These are phyloP conservation scores for Pedionomus torquatus DNA, from an alignment of 2,113 vertebrate species.

Conservation along the genomic window DNA sequence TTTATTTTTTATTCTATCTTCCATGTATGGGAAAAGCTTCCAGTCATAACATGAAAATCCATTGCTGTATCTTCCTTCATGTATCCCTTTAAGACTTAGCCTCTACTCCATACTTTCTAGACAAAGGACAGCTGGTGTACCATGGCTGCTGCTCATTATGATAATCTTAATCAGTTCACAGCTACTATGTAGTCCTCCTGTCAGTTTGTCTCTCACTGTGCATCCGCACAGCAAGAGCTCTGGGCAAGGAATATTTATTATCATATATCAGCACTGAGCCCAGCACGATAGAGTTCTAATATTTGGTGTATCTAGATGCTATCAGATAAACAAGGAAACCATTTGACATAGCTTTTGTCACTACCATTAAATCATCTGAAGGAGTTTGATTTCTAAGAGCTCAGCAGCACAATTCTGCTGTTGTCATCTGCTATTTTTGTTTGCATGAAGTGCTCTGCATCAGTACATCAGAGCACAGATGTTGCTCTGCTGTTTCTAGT, in stretches of 20 bases:
- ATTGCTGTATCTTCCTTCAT: neutral
- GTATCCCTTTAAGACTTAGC: neutral
- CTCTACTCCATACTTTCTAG: neutral
- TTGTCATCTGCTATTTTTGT: neutral
- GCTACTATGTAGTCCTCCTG: neutral
- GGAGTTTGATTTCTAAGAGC: neutral
- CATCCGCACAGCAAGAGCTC: neutral
- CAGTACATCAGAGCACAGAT: neutral
- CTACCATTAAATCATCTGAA: neutral
- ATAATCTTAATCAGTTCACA: constrained; percentile 39
- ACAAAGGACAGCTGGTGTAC: neutral
- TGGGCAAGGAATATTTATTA: neutral
- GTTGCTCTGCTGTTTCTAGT: neutral
- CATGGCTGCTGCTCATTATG: neutral
- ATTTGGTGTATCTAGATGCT: neutral
- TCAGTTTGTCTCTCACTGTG: neutral
- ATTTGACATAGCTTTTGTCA: constrained; percentile 3
- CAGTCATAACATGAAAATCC: neutral
- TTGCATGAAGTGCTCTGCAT: neutral
- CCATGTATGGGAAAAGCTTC: neutral
- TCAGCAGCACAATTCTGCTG: neutral
- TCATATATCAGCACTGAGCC: neutral
- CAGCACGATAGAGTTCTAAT: neutral
- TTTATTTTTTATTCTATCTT: neutral
- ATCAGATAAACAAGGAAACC: neutral